phyloP scores from a whole-genome alignment of 2,888 invertebrate genomes.

The Notodonta ziczac region DNA sequence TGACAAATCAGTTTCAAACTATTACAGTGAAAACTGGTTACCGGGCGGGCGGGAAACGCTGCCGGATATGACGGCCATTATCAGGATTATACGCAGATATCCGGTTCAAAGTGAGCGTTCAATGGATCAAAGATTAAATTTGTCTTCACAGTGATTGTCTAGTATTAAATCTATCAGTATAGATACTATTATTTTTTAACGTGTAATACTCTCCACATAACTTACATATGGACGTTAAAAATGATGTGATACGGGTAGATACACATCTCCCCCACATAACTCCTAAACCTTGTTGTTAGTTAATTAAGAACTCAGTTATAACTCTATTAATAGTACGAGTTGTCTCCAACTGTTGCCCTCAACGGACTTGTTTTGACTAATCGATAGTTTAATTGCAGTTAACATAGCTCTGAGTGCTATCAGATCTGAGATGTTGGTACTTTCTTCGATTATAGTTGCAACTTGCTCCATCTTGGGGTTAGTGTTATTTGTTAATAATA shows the following conservation, averaged over 20 bases:
- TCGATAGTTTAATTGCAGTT: slow-evolving; percentile 27
- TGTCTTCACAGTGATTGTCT: not conserved
- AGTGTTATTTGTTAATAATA: not conserved
- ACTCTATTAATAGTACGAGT: not conserved
- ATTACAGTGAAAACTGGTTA: not conserved
- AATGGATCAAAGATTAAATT: not conserved
- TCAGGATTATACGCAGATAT: not conserved
- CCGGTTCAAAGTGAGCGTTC: not conserved
- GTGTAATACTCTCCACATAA: too few relatives aligned
- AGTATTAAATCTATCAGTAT: not conserved
- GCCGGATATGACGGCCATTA: not conserved
- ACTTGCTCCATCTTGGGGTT: too few relatives aligned
- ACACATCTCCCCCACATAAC: too few relatives aligned
- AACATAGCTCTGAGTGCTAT: slow-evolving; percentile 13
- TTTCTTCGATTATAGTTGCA: not conserved
- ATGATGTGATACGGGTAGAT: too few relatives aligned
- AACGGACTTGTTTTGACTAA: slow-evolving; percentile 4
- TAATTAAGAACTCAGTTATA: not conserved
- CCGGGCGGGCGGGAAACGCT: not conserved
- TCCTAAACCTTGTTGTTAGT: not conserved
- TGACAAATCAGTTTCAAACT: slow-evolving; percentile 6
- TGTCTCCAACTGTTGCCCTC: not conserved
- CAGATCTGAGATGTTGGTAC: not conserved
- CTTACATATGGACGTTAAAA: too few relatives aligned
- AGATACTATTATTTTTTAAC: not conserved